Evolutionary conservation across 2,888 invertebrate genomes (phyloP), one percentile per base, ranked within the genome.

Genomic region (Heliconius sara): DNA sequence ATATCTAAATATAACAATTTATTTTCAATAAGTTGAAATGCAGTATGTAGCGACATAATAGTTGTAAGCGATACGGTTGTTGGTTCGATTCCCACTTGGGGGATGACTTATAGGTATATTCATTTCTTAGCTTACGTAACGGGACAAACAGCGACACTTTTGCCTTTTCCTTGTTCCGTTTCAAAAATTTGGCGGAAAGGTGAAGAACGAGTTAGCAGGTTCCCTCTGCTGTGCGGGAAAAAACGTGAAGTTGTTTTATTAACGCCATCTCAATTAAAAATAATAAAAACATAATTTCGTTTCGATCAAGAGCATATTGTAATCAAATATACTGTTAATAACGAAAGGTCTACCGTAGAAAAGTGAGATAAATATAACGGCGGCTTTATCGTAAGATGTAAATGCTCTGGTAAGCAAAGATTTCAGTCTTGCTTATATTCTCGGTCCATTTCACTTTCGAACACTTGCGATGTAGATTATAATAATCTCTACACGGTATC

Each of bases 361-460:
- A 73, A 77, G 75, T 74, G 57, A 80, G 82, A 83, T 83, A 81
- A 81, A 80, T 82, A 68, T 82, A 83, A 83, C 76, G 83, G 76
- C 81, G 68, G 39, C 73, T 76, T 82, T 84, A 84, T 84, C 84
- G 81, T 57, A 60, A 78, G 77, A 80, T 77, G 79, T 75, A 79
- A 80, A 83, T 81, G 84, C 79, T 83, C 83, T 76, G 72, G 68
- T 83, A 80, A 78, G 82, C 80, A 76, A 68, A 82, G 83, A 83
- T 84, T 79, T 79, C 65, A 79, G 79, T 83, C 79, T 43, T 43
- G 68, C 75, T 81, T 82, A 83, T 82, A 82, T 79, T 81, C 76
- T 77, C 81, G 80, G 52, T 78, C 79, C 81, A 82, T 83, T 83
- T 83, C 83, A 82, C 83, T 84, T 82, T 84, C 82, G 68, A 83